Percentiles rank a stretch among this genome's conserved stretches.
These are phyloP conservation scores for Nematolebias whitei DNA, from an alignment of 2,113 vertebrate species.

Conservation along the genomic window DNA sequence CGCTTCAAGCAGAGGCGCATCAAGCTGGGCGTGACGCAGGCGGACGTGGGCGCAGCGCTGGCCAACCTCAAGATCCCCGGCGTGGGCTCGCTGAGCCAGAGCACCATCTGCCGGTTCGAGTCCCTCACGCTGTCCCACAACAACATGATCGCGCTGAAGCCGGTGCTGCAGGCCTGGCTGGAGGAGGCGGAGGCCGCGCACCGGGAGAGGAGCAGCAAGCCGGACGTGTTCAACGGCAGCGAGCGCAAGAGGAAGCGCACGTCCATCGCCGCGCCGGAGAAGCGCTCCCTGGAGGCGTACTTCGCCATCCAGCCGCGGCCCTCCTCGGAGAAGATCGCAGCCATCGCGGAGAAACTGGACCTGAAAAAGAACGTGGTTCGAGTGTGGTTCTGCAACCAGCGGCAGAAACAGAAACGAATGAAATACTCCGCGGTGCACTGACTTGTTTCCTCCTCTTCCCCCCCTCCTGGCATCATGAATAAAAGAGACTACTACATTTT, in stretches of 20 bases:
- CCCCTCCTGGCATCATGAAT: conserved; percentile 56
- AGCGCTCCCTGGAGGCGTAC: conserved; percentile 92
- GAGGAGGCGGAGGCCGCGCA: conserved; percentile 91
- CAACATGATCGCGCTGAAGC: conserved; percentile 94
- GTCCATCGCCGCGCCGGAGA: conserved; percentile 93
- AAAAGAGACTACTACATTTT: conserved; percentile 71
- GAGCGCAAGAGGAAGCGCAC: conserved; percentile 91
- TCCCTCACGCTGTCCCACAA: conserved; percentile 94
- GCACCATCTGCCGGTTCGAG: conserved; percentile 96
- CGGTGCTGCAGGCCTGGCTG: conserved; percentile 92
- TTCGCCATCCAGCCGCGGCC: conserved; percentile 93
- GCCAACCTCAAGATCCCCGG: conserved; percentile 93
- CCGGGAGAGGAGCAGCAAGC: conserved; percentile 86
- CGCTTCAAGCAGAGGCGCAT: conserved; percentile 91
- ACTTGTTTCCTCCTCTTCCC: conserved; percentile 15
- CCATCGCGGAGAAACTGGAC: conserved; percentile 93
- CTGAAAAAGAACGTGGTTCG: conserved; percentile 95
- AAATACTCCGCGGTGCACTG: conserved; percentile 92
- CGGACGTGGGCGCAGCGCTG: conserved; percentile 90
- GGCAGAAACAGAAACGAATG: conserved; percentile 96
- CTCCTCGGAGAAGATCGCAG: conserved; percentile 92
- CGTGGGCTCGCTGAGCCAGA: conserved; percentile 93
- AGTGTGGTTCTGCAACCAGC: conserved; percentile 95
- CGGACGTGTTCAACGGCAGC: conserved; percentile 84
- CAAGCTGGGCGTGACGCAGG: conserved; percentile 92